Base-by-base conservation (phyloP, 2,113 vertebrate species). In the Pelodiscus sinensis region DNA sequence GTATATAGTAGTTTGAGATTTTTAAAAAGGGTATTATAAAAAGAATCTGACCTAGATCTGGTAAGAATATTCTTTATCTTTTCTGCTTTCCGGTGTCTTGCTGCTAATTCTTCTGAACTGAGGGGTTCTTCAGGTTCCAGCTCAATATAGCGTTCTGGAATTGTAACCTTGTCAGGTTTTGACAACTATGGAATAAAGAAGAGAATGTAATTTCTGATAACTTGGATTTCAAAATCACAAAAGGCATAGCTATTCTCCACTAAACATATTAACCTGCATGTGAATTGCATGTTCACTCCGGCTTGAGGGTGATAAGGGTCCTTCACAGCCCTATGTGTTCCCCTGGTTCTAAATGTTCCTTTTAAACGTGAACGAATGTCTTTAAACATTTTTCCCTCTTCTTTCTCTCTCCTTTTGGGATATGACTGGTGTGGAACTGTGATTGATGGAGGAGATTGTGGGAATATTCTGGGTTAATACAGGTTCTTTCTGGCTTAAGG, bases 41-140 rank as follows among this genome's bases (percentile, higher is more conserved):
- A 84, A 19, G 31, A 15, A 8, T 51, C 90, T 60, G 68, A 99
- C 99, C 99, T 99, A 93, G 99, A 99, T 82, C 99, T 99, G 71
- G 99, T 97, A 77, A 99, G 98, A 95, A 99, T 98, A 97, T 94
- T 99, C 94, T 99, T 99, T 95, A 99, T 99, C 94, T 99, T 99
- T 97, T 99, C 98, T 54, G 99, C 99, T 96, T 99, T 99, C 16
- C 98, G 98, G 81, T 99, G 98, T 2, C 99, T 98, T 1, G 99
- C 99, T 93, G 99, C 99, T 93, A 98, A 96, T 91, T 99, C 99
- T 98, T 99, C 98, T 14, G 98, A 98, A 94, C 98, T 99, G 71
- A 99, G 99, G 0, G 98, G 98, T 84, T 99, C 99, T 86, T 99
- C 99, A 0, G 98, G 98, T 84, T 99, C 99, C 88, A 98, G 94